Base-by-base conservation (phyloP, 2,888 invertebrate genomes). In the Sarcophaga caerulescens region DNA sequence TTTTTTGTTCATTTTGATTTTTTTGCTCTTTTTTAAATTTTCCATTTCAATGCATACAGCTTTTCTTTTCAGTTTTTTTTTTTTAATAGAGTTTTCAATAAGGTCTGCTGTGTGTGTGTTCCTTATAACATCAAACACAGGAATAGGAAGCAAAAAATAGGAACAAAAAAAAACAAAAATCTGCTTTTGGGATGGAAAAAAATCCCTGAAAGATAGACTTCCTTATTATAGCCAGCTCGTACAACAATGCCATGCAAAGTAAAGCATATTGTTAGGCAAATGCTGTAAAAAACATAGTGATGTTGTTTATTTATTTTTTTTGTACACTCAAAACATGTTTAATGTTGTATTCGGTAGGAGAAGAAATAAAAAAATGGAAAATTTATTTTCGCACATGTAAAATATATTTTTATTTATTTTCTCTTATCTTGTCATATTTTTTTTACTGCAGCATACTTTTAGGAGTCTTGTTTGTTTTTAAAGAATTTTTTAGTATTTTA, bases 391-490 rank as follows among this genome's bases (percentile, higher is more conserved):
- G 74, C 73, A 71, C 76, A 82, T 85, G 76, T 52, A 71, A 21
- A 65, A 65, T 19, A 69, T 23, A 23, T 44, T 62, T 59, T 68
- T 21, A 70, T 66, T 47, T 14, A 21, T 78, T 75, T 73, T 44
- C 44, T 70, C n/a, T 74, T 81, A 75, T 73, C 60, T 74, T 44
- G 23, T 21, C 12, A 35, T 62, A 73, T 75, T 52, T 45, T 52
- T 45, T 62, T 69, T 76, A 59, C 70, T 82, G 76, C 81, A 86
- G 81, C 78, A 86, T 81, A 84, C 70, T 86, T 84, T 78, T 45
- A 75, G 68, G 60, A 66, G 8, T 77, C 47, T 60, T 75, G 19
- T 19, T n/a, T 52, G 14, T 75, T 23, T 70, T 73, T 47, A 19
- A 23, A 59, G 14, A 35, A 52, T 60, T 70, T 81, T 75, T 52